Base-by-base conservation (phyloP, 2,113 vertebrate species). In the Silurus glanis region DNA sequence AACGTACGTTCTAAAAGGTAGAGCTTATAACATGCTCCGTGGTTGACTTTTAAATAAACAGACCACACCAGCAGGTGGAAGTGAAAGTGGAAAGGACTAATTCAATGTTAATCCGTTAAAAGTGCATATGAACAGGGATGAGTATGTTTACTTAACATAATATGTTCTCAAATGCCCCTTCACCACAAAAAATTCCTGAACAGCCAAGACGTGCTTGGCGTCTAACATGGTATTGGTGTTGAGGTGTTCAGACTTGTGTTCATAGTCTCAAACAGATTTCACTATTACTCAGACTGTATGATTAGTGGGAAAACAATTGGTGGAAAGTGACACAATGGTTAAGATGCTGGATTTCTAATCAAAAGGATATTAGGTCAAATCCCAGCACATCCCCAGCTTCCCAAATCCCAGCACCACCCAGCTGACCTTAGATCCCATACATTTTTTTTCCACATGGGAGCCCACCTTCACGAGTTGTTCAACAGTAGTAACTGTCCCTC, bases 191-290 rank as follows among this genome's bases (percentile, higher is more conserved):
- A 23, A 47, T 1, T 14, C 58, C 62, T 19, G 62, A 62, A 62
- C 59, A 62, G 4, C 37, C 80, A n/a, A n/a, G 9, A 81, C 19
- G 4, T 49, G 58, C 59, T 13, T 62, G 21, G 6, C 2, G 56
- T 45, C 78, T 80, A 9, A 80, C 19, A 61, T 80, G 28, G 56
- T 13, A 37, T 79, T 56, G 76, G 12, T 47, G 78, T 81, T 1
- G 37, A 49, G 56, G 23, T 81, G 80, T 81, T 81, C 58, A 62
- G 79, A 45, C 79, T 23, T 80, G 79, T 80, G 58, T 62, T 80
- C 16, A 47, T 9, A 64, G 12, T 45, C 7, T 37, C 9, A 79
- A 9, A 45, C 2, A 55, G 9, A 37, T 7, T 58, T 80, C 16
- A 59, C 21, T 28, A 25, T 21, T 59, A 45, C 16, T 59, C 10